Base-by-base conservation (phyloP, 2,888 invertebrate species). In the Clostera curtula region DNA sequence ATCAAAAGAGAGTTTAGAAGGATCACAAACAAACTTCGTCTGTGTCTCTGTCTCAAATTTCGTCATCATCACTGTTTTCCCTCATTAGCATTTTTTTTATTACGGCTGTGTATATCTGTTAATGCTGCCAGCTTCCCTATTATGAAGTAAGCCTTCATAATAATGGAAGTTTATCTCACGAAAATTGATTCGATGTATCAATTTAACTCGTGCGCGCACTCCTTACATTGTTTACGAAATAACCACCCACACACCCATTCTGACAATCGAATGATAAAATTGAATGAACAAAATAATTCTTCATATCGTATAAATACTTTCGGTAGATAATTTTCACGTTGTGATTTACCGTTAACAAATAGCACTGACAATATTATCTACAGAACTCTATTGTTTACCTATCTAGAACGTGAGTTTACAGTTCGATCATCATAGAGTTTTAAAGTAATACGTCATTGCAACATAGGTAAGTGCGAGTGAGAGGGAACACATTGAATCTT, bases 401-500 rank as follows among this genome's bases (percentile, higher is more conserved):
- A 49, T 47, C 50, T 45, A 40, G 40, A 37, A 33, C 32, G 34
- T 40, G 38, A 37, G 8, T 13, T 22, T 17, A 14, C 17, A 44
- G 15, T 29, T 25, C 27, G 40, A 36, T 38, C 38, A 34, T 33
- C 15, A 11, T n/a, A 26, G 15, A 19, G 47, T 45, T 38, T 52
- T 43, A 33, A 40, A 38, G 34, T 43, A 36, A 42, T 44, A n/a
- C n/a, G n/a, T n/a, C 20, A 20, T 12, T 20, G 32, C 29, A 26
- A 27, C 43, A 35, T 35, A 27, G 35, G 23, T 36, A 43, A 34
- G 55, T 43, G 52, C 49, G 56, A 67, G 53, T 57, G 64, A 59
- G 64, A 65, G 41, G 60, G 61, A 40, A 34, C 33, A 44, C 49
- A 29, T 33, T 39, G 40, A 45, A 40, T 38, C 41, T 39, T 49